A percentile compares a stretch with the other conserved stretches of the same genome.
Evolutionary conservation across 2,113 vertebrate genomes (phyloP).

Genomic region (Lagopus muta): DNA sequence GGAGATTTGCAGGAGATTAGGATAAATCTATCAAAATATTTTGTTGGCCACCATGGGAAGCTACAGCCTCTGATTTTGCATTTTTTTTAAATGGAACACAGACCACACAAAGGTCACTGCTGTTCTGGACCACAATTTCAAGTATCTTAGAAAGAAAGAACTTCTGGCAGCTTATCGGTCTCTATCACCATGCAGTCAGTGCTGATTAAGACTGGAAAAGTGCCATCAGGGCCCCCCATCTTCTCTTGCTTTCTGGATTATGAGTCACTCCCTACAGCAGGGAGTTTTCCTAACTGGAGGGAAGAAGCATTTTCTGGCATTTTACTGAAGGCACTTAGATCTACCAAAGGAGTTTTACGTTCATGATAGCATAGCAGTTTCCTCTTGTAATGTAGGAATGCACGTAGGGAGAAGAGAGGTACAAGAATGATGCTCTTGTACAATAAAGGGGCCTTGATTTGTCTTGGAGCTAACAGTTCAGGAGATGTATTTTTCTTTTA

Average conservation of each 20-base stretch:
- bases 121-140: conserved; percentile 40
- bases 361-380: background rate
- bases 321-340: background rate
- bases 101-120: conserved; percentile 7
- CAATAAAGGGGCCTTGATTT: background rate
- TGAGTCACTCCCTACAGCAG: conserved; percentile 38
- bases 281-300: conserved; percentile 25
- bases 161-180: conserved; percentile 49
- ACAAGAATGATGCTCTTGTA: background rate
- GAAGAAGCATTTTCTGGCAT: conserved; percentile 3
- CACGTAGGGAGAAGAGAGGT: background rate
- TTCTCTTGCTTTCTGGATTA: conserved; percentile 46
- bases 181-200: conserved; percentile 11
- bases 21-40: conserved; percentile 30
- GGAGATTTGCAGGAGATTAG: conserved; percentile 29
- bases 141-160: background rate
- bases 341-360: conserved; percentile 3
- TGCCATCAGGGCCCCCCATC: conserved; percentile 41
- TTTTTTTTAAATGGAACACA: background rate
- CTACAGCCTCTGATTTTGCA: conserved; percentile 13
- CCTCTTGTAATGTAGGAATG: background rate
- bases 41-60: conserved; percentile 11
- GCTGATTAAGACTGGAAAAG: conserved; percentile 58
- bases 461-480: background rate
- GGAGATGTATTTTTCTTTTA: background rate